phyloP scores from a whole-genome alignment of 2,797 vertebrate species.

The Semotilus atromaculatus region DNA sequence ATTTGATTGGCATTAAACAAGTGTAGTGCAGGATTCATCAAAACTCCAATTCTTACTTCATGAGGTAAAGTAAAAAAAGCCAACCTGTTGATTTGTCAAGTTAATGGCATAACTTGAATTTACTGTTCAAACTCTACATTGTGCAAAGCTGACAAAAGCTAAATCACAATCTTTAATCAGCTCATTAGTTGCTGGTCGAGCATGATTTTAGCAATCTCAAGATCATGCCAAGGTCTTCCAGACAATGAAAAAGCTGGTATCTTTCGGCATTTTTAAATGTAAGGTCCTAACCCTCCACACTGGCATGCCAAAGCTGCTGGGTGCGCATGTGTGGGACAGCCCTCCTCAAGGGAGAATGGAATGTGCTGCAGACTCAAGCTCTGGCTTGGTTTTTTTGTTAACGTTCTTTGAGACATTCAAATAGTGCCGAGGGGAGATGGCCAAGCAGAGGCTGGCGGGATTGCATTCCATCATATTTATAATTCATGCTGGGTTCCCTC shows the following conservation, averaged over 20 bases:
- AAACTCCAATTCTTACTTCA: not conserved
- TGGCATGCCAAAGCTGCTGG: slow-evolving; percentile 35
- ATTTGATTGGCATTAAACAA: not conserved
- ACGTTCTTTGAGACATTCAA: slow-evolving; percentile 58
- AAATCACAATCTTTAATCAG: not conserved
- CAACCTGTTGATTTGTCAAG: not conserved
- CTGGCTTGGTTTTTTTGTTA: slow-evolving; percentile 44
- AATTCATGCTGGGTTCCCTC: slow-evolving; percentile 69
- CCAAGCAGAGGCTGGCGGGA: slow-evolving; percentile 63
- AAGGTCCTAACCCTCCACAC: slow-evolving; percentile 3
- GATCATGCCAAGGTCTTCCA: not conserved
- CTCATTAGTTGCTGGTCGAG: not conserved
- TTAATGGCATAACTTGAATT: not conserved
- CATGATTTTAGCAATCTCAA: not conserved
- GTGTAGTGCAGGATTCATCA: not conserved
- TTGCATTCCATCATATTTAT: slow-evolving; percentile 71
- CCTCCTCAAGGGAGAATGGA: slow-evolving; percentile 57
- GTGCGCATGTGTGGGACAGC: slow-evolving; percentile 47
- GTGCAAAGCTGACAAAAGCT: not conserved
- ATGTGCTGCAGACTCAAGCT: slow-evolving; percentile 59
- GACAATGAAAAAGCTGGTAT: not conserved
- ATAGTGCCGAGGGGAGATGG: slow-evolving; percentile 58
- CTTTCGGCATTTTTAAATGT: not conserved
- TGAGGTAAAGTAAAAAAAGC: not conserved
- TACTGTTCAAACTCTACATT: slow-evolving; percentile 5